Conservation (phyloP, 2,888 invertebrate genomes). For the Cephus rjabovi region DNA sequence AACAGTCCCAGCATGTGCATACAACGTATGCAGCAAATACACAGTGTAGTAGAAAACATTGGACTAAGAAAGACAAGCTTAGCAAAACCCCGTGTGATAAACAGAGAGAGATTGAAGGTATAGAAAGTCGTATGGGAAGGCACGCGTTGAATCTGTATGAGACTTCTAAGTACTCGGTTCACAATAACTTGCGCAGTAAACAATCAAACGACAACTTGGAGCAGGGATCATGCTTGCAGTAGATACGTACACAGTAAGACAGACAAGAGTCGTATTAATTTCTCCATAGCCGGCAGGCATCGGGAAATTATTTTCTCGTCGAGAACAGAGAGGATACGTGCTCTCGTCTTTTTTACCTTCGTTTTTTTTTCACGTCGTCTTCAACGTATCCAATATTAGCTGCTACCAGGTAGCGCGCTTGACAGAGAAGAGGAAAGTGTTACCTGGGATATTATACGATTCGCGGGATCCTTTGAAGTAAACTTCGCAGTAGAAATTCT, state of each 20-base stretch:
- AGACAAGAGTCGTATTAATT: slow-evolving; percentile 52
- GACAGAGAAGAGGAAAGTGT: no score
- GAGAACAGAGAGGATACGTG: slow-evolving; percentile 31
- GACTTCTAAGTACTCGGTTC: slow-evolving; percentile 41
- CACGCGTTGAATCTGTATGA: slow-evolving; percentile 29
- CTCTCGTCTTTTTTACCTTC: slow-evolving; percentile 7
- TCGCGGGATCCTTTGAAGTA: no score
- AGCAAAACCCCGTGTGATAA: neutral
- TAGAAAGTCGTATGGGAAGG: no score
- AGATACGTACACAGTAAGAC: neutral
- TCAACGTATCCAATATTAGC: slow-evolving; percentile 11
- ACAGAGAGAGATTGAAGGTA: slow-evolving; percentile 1
- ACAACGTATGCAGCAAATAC: no score
- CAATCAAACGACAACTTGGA: slow-evolving; percentile 19
- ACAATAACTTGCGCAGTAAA: neutral
- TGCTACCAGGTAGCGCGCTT: no score
- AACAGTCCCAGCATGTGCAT: no score
- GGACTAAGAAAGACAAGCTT: no score
- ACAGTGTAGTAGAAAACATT: no score
- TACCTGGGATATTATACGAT: no score
- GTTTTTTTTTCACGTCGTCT: slow-evolving; percentile 23
- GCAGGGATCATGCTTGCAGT: neutral
- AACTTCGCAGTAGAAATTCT: no score
- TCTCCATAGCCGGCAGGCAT: slow-evolving; percentile 39
- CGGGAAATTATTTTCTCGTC: slow-evolving; percentile 40